A percentile compares a stretch with the other conserved stretches of the same genome.
phyloP scores from a whole-genome alignment of 37 sponge, comb jelly and placozoan species.

The Halichondria panicea region DNA sequence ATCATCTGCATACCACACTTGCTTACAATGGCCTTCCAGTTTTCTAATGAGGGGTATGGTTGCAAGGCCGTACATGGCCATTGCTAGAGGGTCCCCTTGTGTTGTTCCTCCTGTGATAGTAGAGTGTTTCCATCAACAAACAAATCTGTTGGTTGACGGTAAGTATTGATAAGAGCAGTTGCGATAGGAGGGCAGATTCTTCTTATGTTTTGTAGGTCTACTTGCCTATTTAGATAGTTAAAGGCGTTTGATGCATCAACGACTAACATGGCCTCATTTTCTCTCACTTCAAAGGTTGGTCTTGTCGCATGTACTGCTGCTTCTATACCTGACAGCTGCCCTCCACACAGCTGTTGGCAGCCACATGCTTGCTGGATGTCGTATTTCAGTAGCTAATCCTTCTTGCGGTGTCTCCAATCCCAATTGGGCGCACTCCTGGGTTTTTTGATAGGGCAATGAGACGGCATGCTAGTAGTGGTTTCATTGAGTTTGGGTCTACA shows the following conservation, averaged over 20 bases:
- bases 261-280: too few species aligned
- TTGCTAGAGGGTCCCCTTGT: constrained; percentile 32
- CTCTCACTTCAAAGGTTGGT: too few species aligned
- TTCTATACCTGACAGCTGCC: too few species aligned
- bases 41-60: constrained; percentile 5
- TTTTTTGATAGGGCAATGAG: constrained; percentile 16
- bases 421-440: constrained; percentile 20
- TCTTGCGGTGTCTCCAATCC: constrained; percentile 8
- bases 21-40: background rate
- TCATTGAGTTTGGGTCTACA: constrained; percentile 5
- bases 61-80: constrained; percentile 28
- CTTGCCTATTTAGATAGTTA: too few species aligned
- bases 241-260: too few species aligned
- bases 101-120: constrained; percentile 33
- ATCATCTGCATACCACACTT: constrained; percentile 55
- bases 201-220: constrained; percentile 16
- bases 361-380: constrained; percentile 16
- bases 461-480: constrained; percentile 19
- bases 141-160: constrained; percentile 6
- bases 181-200: constrained; percentile 22
- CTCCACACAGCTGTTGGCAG: too few species aligned
- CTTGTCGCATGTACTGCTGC: too few species aligned
- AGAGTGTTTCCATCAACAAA: constrained; percentile 31
- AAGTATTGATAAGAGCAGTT: constrained; percentile 30
- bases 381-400: too few species aligned